Evolutionary conservation across 2,888 invertebrate genomes (phyloP), one percentile per base, ranked within the genome.

Genomic region (Strigamia maritima): DNA sequence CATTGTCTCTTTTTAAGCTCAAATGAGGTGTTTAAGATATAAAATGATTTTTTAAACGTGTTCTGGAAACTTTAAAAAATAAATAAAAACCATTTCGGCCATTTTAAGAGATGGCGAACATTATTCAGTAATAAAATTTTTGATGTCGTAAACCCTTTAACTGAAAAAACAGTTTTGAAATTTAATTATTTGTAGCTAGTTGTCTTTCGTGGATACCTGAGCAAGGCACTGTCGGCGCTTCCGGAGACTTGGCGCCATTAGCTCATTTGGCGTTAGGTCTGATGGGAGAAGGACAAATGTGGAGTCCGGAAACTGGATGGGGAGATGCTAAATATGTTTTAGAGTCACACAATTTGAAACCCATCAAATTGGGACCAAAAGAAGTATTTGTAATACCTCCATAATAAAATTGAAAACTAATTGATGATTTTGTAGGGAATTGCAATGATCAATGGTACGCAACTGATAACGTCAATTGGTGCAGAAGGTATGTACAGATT

Each of bases 161-260:
- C n/a, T n/a, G n/a, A n/a, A n/a, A n/a, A n/a, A n/a, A n/a, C n/a
- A n/a, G n/a, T n/a, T n/a, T n/a, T n/a, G n/a, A n/a, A n/a, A n/a
- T n/a, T n/a, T n/a, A n/a, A n/a, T n/a, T n/a, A n/a, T n/a, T 84
- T 84, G 26, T 84, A 91, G 90, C 88, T 1, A 89, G 88, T 24
- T 91, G 90, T 82, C 86, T 91, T 31, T 89, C 91, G 0, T 90
- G 89, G 88, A 89, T 91, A 0, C 91, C 91, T 0, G 90, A 90
- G 83, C 90, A 91, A 85, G 91, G 91, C 0, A 90, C 90, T 0
- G 91, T 91, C 1, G 91, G 91, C 10, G 91, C 91, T 22, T 89
- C 90, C 81, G 91, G 91, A 0, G 91, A 91, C 84, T 85, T 91
- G 81, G 90, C 90, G 1, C 91, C 91, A 0, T 83, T 92, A 79